Base-by-base conservation (phyloP, 2,888 invertebrate genomes). In the Maniola hyperantus region DNA sequence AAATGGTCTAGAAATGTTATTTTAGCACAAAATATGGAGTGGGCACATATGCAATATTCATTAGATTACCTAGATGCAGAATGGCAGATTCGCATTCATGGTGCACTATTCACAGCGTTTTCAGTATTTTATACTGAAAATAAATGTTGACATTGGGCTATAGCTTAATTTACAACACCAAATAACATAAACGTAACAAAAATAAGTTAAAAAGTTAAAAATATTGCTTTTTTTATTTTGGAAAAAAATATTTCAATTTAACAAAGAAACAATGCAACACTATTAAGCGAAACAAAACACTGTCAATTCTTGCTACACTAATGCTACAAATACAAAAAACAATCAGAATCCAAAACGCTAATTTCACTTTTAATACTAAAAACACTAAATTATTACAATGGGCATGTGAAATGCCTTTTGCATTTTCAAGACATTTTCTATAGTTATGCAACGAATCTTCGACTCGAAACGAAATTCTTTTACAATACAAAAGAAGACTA, bases 241-340 rank as follows among this genome's bases (percentile, higher is more conserved):
- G 20, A 5, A 51, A 51, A 20, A 26, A 26, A 36, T 36, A 36
- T 34, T 55, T 6, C 44, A 59, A 34, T 6, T 42, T 36, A 44
- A 44, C 2, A 39, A 48, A 15, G 6, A 33, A 33, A 59, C 6
- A 58, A 7, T 8, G 20, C 15, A 13, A 44, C n/a, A 42, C 4
- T 26, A 26, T 10, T 2, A 20, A n/a, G 13, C 13, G 26, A 44
- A 6, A 15, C n/a, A 10, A 60, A 62, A 64, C 42, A 66, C 51
- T 60, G 71, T 60, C 68, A 68, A 68, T 71, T 70, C 70, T 68
- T 20, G 68, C 71, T 68, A 68, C 68, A 67, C 59, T 36, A n/a
- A 50, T 8, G 13, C 50, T 20, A 39, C 50, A 61, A 60, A 34
- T 34, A 34, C 13, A 26, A 26, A 44, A 46, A 55, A 8, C 7